Evolutionary conservation across 2,113 vertebrate genomes (phyloP).

Genomic region (Mesembrinibis cayennensis): DNA sequence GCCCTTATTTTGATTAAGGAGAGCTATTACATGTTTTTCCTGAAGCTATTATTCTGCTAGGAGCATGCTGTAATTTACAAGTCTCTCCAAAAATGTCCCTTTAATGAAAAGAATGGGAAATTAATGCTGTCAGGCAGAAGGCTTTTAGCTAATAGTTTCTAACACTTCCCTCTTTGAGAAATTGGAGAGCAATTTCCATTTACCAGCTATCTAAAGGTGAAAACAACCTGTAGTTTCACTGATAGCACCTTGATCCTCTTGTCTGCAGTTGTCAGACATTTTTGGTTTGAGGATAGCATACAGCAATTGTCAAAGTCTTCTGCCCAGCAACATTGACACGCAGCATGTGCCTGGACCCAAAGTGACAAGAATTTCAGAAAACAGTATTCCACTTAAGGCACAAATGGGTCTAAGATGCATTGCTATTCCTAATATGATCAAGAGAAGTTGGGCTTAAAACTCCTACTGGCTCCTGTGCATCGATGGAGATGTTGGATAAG

Average conservation of each 20-base stretch:
- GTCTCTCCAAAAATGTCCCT: conserved; percentile 62
- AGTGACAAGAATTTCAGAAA: background rate
- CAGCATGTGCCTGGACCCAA: background rate
- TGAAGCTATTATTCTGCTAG: conserved; percentile 71
- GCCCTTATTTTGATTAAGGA: conserved; percentile 76
- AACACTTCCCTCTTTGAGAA: conserved; percentile 52
- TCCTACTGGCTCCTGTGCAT: background rate
- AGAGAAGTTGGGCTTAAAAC: background rate
- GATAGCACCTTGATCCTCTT: conserved; percentile 12
- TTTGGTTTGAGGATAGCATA: background rate
- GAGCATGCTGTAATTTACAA: conserved; percentile 71
- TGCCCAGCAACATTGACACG: background rate
- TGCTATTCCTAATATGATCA: background rate
- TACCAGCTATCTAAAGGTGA: conserved; percentile 53
- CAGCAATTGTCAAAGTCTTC: background rate
- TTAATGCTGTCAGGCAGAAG: conserved; percentile 71
- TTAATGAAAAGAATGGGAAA: conserved; percentile 77
- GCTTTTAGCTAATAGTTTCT: conserved; percentile 66
- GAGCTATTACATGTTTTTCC: conserved; percentile 68
- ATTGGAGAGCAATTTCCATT: conserved; percentile 58
- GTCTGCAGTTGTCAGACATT: background rate
- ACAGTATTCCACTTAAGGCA: background rate
- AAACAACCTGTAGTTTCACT: conserved; percentile 24
- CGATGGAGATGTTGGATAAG: background rate
- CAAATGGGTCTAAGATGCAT: background rate